phyloP scores from a whole-genome alignment of 2,113 vertebrate genomes.

The Heterotilapia buettikoferi region DNA sequence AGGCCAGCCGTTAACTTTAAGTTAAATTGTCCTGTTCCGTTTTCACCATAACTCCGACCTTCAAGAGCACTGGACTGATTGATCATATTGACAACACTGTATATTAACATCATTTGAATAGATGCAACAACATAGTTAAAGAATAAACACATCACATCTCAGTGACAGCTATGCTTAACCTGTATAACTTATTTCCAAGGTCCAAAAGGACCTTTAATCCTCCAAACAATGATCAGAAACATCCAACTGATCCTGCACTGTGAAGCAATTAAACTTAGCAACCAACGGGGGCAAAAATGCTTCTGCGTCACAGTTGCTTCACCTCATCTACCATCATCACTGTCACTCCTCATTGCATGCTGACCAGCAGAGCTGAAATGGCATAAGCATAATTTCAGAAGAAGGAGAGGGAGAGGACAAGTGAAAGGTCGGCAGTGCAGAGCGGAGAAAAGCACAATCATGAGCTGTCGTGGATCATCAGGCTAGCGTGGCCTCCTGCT shows the following conservation, averaged over 20 bases:
- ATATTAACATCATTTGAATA: not conserved
- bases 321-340: not conserved
- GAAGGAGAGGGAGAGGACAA: not conserved
- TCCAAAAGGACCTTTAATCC: not conserved
- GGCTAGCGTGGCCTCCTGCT: not conserved
- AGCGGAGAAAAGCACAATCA: constrained; percentile 8
- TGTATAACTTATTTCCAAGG: not conserved
- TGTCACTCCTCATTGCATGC: not conserved
- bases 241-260: not conserved
- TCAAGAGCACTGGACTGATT: not conserved
- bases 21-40: not conserved
- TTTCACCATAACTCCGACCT: not conserved
- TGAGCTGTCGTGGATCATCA: not conserved
- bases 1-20: not conserved
- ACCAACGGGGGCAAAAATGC: not conserved
- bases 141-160: not conserved
- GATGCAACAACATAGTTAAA: not conserved
- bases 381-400: not conserved
- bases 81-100: not conserved
- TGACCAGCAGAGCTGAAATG: not conserved
- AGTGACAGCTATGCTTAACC: not conserved
- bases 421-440: not conserved
- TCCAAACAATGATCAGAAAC: not conserved
- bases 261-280: not conserved
- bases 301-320: not conserved